Percentiles rank a stretch among this genome's conserved stretches.
Conservation (phyloP, 2,888 invertebrate genomes). For the Lapara coniferarum region DNA sequence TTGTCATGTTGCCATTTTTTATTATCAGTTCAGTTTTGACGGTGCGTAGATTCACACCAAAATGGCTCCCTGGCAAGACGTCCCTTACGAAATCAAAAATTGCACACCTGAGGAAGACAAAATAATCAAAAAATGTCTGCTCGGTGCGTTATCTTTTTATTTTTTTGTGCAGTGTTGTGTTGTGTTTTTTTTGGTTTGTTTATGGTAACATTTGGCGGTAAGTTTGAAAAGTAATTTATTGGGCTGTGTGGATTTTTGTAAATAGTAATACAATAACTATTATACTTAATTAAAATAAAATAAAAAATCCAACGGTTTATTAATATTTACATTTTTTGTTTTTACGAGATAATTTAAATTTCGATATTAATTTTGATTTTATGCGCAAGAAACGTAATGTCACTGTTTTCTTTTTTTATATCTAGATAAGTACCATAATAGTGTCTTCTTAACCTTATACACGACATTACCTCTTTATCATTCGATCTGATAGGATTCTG, state of each 20-base stretch:
- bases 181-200: slow-evolving; percentile 30
- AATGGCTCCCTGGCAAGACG: slow-evolving; percentile 66
- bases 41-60: slow-evolving; percentile 33
- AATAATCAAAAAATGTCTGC: slow-evolving; percentile 67
- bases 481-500: too few species aligned
- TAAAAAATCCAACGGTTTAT: too few species aligned
- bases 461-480: too few species aligned
- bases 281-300: neutral
- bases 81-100: slow-evolving; percentile 66
- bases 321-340: too few species aligned
- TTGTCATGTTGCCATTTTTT: slow-evolving; percentile 36
- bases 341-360: neutral
- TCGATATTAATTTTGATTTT: too few species aligned
- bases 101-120: slow-evolving; percentile 70
- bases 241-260: neutral
- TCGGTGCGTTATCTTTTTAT: slow-evolving; percentile 59
- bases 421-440: too few species aligned
- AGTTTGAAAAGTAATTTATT: neutral
- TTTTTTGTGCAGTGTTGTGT: slow-evolving; percentile 35
- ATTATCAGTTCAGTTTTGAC: slow-evolving; percentile 42
- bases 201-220: slow-evolving; percentile 12
- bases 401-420: too few species aligned
- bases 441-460: too few species aligned
- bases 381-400: too few species aligned
- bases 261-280: neutral